These are phyloP conservation scores for Cyaniris semiargus DNA, from an alignment of 2,888 invertebrate genomes.

Conservation along the genomic window DNA sequence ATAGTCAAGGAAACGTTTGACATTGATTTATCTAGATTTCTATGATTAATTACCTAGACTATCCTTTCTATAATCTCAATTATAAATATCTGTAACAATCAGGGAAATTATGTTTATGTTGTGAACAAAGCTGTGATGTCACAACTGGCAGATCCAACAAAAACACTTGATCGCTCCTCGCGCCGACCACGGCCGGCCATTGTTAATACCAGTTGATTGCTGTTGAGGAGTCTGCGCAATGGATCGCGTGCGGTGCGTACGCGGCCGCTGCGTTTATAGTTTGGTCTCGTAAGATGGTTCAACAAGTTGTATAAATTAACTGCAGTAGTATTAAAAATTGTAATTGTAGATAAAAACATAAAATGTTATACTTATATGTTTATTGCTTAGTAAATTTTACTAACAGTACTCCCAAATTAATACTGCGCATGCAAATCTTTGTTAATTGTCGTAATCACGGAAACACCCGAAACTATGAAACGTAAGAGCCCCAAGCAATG, in stretches of 20 bases:
- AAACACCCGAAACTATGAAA: too few relatives aligned
- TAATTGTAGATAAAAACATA: too few relatives aligned
- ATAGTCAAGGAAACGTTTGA: not conserved
- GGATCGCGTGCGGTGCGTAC: not conserved
- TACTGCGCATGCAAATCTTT: too few relatives aligned
- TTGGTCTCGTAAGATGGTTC: not conserved
- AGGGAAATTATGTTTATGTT: not conserved
- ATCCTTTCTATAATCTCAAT: not conserved
- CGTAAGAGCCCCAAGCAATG: too few relatives aligned
- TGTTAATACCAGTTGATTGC: constrained; percentile 44
- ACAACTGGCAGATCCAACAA: constrained; percentile 30
- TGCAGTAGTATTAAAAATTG: too few relatives aligned
- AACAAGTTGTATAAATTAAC: too few relatives aligned
- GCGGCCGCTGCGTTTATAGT: not conserved
- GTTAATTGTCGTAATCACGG: too few relatives aligned
- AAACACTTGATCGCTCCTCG: constrained; percentile 35
- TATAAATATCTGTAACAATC: not conserved
- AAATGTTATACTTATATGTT: too few relatives aligned
- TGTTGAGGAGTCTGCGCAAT: constrained; percentile 35
- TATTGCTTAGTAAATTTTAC: too few relatives aligned
- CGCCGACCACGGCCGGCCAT: constrained; percentile 40
- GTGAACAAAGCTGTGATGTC: constrained; percentile 29
- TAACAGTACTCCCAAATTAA: too few relatives aligned
- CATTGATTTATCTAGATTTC: not conserved
- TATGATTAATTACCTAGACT: not conserved